phyloP scores from a whole-genome alignment of 1,140 invertebrate genomes.

The Centruroides sculpturatus region DNA sequence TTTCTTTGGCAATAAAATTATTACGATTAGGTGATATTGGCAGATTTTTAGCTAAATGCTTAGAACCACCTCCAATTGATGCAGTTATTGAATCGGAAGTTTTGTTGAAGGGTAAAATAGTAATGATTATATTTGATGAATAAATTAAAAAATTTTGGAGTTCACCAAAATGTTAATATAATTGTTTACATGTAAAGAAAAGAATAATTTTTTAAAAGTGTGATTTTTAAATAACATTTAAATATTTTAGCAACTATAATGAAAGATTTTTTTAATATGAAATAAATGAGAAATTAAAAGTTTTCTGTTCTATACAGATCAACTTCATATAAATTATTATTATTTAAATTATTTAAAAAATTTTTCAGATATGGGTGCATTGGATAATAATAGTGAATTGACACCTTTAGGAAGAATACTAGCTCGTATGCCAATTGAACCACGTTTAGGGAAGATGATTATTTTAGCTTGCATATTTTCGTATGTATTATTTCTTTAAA shows the following conservation, averaged over 20 bases:
- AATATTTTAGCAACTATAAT: too few species aligned
- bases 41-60: conserved; percentile 83
- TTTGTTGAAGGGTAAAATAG: conserved; percentile 21
- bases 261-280: too few species aligned
- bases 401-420: conserved; percentile 80
- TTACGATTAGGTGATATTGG: conserved; percentile 76
- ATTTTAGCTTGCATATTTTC: conserved; percentile 69
- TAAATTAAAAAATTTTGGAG: too few species aligned
- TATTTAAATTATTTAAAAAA: too few species aligned
- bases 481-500: conserved; percentile 10
- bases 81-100: conserved; percentile 84
- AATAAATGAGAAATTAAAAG: too few species aligned
- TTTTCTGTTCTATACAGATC: too few species aligned
- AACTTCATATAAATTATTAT: too few species aligned
- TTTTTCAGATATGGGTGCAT: conserved; percentile 60
- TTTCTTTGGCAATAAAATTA: conserved; percentile 69
- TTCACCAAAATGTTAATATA: too few species aligned
- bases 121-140: too few species aligned
- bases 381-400: conserved; percentile 67
- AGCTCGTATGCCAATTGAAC: conserved; percentile 83
- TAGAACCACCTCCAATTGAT: conserved; percentile 84
- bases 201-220: too few species aligned
- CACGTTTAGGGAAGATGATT: conserved; percentile 88
- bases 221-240: too few species aligned
- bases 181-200: too few species aligned